A percentile compares a stretch with the other conserved stretches of the same genome.
Evolutionary conservation across 53 echinoderm and acorn worm genomes (phyloP).

Genomic region (Crossaster papposus): DNA sequence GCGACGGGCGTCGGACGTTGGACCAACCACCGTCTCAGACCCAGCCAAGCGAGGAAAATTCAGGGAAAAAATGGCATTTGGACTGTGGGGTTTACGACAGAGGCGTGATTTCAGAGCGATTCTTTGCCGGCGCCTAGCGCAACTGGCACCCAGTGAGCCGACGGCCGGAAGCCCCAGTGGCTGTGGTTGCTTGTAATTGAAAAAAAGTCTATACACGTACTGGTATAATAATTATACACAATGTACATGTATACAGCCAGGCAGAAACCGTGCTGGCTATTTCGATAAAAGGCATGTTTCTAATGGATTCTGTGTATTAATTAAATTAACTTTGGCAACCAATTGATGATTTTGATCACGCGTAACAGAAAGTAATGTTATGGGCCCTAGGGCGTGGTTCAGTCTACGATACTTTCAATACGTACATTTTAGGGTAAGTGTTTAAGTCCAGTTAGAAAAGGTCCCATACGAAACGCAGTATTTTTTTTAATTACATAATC

Average conservation of each 20-base stretch:
- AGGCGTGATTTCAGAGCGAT: neutral
- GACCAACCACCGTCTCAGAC: neutral
- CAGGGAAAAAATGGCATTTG: neutral
- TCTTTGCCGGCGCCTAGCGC: neutral
- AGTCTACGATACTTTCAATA: no score
- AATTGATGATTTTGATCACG: neutral
- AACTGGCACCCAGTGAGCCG: neutral
- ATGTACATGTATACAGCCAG: constrained; percentile 19
- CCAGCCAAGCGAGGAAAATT: constrained; percentile 35
- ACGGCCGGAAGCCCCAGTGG: constrained; percentile 29
- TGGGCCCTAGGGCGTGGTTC: no score
- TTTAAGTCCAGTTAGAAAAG: no score
- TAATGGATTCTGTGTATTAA: constrained; percentile 14
- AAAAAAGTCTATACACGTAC: constrained; percentile 20
- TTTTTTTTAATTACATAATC: no score
- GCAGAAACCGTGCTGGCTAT: neutral
- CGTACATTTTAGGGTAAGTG: no score
- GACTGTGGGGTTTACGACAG: neutral
- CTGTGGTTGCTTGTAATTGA: constrained; percentile 11
- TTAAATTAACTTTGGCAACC: neutral
- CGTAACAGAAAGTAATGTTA: no score
- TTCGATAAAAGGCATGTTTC: neutral
- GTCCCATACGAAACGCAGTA: no score
- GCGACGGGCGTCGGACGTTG: neutral
- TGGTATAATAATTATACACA: no score